Conservation (phyloP, 2,888 invertebrate species). For the Dryobota labecula region DNA sequence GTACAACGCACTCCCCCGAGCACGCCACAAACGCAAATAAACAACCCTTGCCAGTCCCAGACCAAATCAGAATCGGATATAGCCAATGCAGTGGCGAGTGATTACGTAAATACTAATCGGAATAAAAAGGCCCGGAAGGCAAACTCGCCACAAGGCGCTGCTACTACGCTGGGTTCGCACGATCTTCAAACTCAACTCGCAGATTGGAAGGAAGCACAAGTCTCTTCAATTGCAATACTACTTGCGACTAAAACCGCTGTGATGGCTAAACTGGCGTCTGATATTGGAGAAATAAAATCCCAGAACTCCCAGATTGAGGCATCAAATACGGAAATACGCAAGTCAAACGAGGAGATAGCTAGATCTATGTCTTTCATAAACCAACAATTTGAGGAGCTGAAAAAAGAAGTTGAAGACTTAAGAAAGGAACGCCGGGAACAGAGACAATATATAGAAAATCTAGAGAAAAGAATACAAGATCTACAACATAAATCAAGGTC, state of each 20-base stretch:
- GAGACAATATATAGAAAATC: background rate
- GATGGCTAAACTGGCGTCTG: background rate
- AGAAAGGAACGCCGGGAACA: background rate
- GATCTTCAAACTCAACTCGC: background rate
- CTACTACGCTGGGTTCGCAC: too few relatives aligned
- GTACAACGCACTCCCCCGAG: background rate
- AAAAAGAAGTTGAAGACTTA: background rate
- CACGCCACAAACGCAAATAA: constrained; percentile 3
- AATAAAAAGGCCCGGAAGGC: constrained; percentile 1
- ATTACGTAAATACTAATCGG: background rate
- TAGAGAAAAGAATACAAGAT: background rate
- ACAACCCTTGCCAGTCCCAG: background rate
- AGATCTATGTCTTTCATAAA: background rate
- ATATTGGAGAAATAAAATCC: background rate
- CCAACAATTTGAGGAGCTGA: background rate
- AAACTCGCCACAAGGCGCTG: background rate
- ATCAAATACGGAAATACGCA: background rate
- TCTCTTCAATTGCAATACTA: background rate
- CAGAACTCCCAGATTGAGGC: background rate
- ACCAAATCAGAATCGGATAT: background rate
- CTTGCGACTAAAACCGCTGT: background rate
- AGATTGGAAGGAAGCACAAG: background rate
- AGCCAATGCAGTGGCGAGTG: background rate
- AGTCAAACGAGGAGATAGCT: background rate
- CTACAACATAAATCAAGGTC: background rate